Conservation (phyloP, 2,797 vertebrate species). For the Enoplosus armatus region DNA sequence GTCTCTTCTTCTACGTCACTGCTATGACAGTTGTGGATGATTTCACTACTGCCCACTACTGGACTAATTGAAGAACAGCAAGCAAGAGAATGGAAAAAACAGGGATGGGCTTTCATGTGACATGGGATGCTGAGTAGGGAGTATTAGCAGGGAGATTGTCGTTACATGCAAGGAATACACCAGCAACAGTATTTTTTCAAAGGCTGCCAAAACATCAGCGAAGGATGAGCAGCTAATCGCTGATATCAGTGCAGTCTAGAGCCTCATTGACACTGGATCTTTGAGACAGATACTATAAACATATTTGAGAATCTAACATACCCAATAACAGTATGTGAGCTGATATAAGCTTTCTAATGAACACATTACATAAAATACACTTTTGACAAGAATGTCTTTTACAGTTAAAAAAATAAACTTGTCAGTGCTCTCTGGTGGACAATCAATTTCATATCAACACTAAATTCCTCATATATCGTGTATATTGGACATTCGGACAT, state of each 20-base stretch:
- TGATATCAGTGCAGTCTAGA: too few species aligned
- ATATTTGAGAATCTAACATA: not conserved
- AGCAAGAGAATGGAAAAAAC: not conserved
- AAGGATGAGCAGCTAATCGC: not conserved
- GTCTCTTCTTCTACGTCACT: constrained; percentile 51
- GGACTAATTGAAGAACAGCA: not conserved
- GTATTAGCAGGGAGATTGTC: not conserved
- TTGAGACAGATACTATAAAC: not conserved
- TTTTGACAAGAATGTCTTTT: not conserved
- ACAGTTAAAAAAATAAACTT: not conserved
- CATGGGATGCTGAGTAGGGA: not conserved
- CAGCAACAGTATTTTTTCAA: not conserved
- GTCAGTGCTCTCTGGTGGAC: not conserved
- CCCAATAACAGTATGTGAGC: too few species aligned
- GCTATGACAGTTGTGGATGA: too few species aligned
- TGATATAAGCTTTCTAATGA: not conserved
- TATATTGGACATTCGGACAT: not conserved
- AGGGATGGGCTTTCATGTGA: not conserved
- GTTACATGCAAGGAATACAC: not conserved
- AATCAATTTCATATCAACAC: not conserved
- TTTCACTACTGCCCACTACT: constrained; percentile 11
- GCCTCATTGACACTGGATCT: not conserved
- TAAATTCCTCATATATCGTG: not conserved
- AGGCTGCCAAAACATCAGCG: not conserved
- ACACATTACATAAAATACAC: not conserved